phyloP scores from a whole-genome alignment of 1,140 invertebrate species.

The Spodoptera litura region DNA sequence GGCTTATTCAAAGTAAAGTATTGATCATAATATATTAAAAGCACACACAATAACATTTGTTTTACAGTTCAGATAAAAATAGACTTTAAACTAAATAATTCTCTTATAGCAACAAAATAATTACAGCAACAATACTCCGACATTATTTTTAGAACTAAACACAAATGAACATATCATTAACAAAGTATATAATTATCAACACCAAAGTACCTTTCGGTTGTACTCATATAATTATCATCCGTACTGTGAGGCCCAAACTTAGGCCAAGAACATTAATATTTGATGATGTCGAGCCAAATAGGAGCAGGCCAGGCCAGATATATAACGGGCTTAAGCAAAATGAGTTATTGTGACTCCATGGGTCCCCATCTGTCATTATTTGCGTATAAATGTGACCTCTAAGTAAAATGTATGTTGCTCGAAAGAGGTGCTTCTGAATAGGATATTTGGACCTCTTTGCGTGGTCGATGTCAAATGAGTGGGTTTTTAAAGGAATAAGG shows the following conservation, averaged over 20 bases:
- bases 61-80: neutral
- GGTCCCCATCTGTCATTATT: constrained; percentile 27
- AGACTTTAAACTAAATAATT: too few species aligned
- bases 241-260: too few species aligned
- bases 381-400: constrained; percentile 23
- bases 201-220: too few species aligned
- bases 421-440: neutral
- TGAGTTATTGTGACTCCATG: constrained; percentile 18
- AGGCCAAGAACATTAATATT: neutral
- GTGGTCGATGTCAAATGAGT: constrained; percentile 1
- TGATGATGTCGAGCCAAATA: constrained; percentile 4
- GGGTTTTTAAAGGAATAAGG: neutral
- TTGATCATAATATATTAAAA: too few species aligned
- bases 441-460: too few species aligned
- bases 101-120: too few species aligned
- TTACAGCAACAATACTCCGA: too few species aligned
- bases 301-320: constrained; percentile 5
- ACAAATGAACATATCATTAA: too few species aligned
- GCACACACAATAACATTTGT: neutral
- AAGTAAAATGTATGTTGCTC: constrained; percentile 20
- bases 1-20: too few species aligned
- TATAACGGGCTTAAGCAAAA: constrained; percentile 11
- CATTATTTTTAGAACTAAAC: too few species aligned
- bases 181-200: too few species aligned
- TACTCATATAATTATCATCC: too few species aligned